Evolutionary conservation across 2,888 invertebrate genomes (phyloP).

Genomic region (Andricus curvator): DNA sequence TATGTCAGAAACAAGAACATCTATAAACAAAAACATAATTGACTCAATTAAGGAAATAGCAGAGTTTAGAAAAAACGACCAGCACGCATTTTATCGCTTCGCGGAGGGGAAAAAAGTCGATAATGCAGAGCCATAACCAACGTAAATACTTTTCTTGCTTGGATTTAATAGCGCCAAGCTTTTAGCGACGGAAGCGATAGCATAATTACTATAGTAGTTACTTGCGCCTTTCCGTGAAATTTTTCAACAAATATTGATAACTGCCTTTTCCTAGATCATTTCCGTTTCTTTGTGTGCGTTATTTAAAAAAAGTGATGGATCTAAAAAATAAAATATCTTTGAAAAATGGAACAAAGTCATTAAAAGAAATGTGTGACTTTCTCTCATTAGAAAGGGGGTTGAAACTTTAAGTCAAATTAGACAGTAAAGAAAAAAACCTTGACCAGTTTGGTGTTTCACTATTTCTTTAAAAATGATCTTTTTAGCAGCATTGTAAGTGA

Average conservation of each 20-base stretch:
- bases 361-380: background rate
- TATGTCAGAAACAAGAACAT: background rate
- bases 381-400: background rate
- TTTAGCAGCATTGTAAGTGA: too few species aligned
- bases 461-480: too few species aligned
- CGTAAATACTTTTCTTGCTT: conserved; percentile 34
- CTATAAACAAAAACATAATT: background rate
- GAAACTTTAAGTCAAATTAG: background rate
- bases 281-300: conserved; percentile 18
- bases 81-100: background rate
- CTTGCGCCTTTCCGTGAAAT: conserved; percentile 8
- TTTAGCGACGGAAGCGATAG: conserved; percentile 37
- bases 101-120: conserved; percentile 10
- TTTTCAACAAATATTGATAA: background rate
- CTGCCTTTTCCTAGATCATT: conserved; percentile 37
- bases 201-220: conserved; percentile 24
- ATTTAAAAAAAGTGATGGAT: conserved; percentile 20
- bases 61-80: background rate
- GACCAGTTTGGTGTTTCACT: too few species aligned
- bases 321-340: conserved; percentile 18
- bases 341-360: conserved; percentile 7
- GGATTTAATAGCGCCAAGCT: conserved; percentile 30
- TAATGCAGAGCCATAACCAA: conserved; percentile 20
- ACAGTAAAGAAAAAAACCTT: background rate
- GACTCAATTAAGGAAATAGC: background rate